Percentiles rank a stretch among this genome's conserved stretches.
These are phyloP conservation scores for Ictalurus punctatus DNA, from an alignment of 2,113 vertebrate species.

Conservation along the genomic window DNA sequence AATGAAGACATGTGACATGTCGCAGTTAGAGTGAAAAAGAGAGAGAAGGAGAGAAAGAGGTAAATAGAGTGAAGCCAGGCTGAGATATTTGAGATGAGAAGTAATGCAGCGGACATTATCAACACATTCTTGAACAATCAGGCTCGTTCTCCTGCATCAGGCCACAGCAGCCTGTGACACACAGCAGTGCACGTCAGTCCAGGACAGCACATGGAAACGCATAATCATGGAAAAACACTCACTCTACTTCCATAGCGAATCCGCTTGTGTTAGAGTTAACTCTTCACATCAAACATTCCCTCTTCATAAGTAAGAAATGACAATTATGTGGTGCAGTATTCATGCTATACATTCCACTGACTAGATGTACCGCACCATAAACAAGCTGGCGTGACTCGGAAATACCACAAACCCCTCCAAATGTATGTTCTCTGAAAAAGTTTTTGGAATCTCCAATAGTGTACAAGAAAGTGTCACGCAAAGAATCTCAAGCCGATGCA, in stretches of 20 bases:
- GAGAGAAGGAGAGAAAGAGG: neutral
- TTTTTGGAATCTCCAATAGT: too few relatives aligned
- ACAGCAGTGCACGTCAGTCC: slow-evolving; percentile 25
- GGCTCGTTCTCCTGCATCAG: slow-evolving; percentile 19
- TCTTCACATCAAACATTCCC: neutral
- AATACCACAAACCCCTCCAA: too few relatives aligned
- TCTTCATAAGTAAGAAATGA: slow-evolving; percentile 6
- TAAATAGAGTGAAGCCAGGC: neutral
- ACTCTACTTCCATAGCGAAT: neutral
- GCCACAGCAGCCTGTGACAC: slow-evolving; percentile 15
- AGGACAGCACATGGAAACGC: slow-evolving; percentile 38
- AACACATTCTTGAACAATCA: slow-evolving; percentile 42
- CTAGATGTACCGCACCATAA: neutral
- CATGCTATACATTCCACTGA: neutral
- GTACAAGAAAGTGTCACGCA: too few relatives aligned
- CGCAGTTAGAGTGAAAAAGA: neutral
- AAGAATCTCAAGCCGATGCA: too few relatives aligned
- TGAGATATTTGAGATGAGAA: slow-evolving; percentile 6
- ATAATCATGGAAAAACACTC: slow-evolving; percentile 19
- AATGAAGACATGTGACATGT: slow-evolving; percentile 1
- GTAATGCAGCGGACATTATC: slow-evolving; percentile 17
- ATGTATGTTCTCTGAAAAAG: too few relatives aligned
- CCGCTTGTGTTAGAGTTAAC: slow-evolving; percentile 9
- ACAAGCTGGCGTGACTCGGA: neutral
- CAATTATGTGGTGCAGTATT: neutral